These are phyloP conservation scores for Limenitis arthemis DNA, from an alignment of 2,888 invertebrate species.

Conservation along the genomic window DNA sequence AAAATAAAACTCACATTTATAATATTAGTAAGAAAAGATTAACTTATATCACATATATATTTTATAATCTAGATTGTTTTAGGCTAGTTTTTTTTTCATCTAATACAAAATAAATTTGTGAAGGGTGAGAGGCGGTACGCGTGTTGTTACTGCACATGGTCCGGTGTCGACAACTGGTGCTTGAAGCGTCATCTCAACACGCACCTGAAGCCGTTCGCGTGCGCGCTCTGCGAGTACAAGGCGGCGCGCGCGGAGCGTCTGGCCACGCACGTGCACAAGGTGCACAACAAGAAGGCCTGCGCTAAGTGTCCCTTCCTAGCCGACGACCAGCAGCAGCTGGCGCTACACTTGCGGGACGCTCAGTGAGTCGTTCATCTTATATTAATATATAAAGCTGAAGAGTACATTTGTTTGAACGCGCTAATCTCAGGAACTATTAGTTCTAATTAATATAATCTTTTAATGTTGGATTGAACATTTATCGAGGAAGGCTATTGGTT, in stretches of 20 bases:
- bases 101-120: slow-evolving; percentile 1
- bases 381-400: no score
- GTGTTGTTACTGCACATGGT: slow-evolving; percentile 94
- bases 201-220: slow-evolving; percentile 92
- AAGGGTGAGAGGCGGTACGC: slow-evolving; percentile 82
- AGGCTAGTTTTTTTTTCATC: neutral
- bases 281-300: slow-evolving; percentile 93
- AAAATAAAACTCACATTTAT: no score
- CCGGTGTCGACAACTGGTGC: slow-evolving; percentile 95
- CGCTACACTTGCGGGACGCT: slow-evolving; percentile 82
- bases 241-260: slow-evolving; percentile 92
- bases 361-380: slow-evolving; percentile 70
- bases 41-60: no score
- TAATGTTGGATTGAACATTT: no score
- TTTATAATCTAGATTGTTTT: neutral
- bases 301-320: slow-evolving; percentile 90
- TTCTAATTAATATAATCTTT: no score
- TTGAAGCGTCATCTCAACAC: slow-evolving; percentile 93
- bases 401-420: no score
- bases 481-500: no score
- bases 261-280: slow-evolving; percentile 91
- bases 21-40: no score
- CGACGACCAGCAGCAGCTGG: slow-evolving; percentile 85
- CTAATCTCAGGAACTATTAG: no score
- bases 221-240: slow-evolving; percentile 93